Evolutionary conservation across 2,888 invertebrate genomes (phyloP).

Genomic region (Eilema sororculum): DNA sequence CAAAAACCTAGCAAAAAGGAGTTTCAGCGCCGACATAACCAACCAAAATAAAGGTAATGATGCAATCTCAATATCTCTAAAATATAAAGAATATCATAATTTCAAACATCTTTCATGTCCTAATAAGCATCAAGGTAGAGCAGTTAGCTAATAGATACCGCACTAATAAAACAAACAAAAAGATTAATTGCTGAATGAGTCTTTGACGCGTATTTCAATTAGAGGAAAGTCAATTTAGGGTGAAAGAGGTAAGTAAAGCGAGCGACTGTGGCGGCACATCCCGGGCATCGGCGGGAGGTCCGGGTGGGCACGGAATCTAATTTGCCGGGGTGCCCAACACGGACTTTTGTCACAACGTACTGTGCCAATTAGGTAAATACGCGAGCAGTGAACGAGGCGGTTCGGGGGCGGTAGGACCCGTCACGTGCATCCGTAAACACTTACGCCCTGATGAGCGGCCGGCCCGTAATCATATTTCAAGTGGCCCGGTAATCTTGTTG

Average conservation of each 20-base stretch:
- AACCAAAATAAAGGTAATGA: neutral
- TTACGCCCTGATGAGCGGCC: conserved; percentile 71
- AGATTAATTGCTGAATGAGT: conserved; percentile 60
- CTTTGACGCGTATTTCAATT: conserved; percentile 76
- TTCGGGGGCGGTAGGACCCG: conserved; percentile 55
- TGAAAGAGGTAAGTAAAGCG: conserved; percentile 80
- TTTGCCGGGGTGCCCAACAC: conserved; percentile 69
- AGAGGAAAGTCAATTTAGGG: conserved; percentile 79
- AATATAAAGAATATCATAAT: neutral
- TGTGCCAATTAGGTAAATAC: conserved; percentile 84
- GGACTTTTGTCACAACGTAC: conserved; percentile 81
- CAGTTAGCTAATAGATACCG: conserved; percentile 15
- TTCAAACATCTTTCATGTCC: conserved; percentile 15
- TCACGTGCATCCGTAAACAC: conserved; percentile 78
- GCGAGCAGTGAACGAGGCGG: conserved; percentile 55
- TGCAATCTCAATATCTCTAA: neutral
- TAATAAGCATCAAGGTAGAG: conserved; percentile 9
- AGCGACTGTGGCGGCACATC: conserved; percentile 48
- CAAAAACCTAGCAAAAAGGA: too few species aligned
- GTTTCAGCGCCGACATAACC: too few species aligned
- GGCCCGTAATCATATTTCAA: conserved; percentile 75
- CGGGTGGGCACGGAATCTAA: conserved; percentile 73
- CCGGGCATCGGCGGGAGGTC: conserved; percentile 44
- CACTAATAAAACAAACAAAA: conserved; percentile 50
- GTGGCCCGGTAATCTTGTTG: conserved; percentile 65